Conservation (phyloP, 2,797 vertebrate species). For the Cephalopachus bancanus region DNA sequence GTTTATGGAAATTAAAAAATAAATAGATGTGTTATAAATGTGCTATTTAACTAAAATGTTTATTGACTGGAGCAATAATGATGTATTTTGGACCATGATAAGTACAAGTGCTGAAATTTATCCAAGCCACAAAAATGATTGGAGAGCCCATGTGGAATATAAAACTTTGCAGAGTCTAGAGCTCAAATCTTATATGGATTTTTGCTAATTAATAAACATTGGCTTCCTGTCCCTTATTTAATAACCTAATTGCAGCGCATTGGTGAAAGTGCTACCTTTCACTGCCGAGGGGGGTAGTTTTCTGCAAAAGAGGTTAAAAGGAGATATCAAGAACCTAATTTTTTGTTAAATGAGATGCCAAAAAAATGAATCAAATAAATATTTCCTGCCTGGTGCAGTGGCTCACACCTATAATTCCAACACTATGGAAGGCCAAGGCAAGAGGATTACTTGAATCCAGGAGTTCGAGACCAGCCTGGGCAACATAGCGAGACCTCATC, state of each 20-base stretch:
- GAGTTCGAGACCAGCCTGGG: no score
- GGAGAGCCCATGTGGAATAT: not conserved
- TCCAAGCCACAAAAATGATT: constrained; percentile 25
- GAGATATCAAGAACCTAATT: constrained; percentile 39
- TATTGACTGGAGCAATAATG: not conserved
- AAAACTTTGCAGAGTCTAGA: not conserved
- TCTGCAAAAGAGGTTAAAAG: constrained; percentile 2
- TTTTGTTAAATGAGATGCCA: constrained; percentile 40
- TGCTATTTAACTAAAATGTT: not conserved
- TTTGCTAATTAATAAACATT: constrained; percentile 59
- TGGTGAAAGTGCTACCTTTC: constrained; percentile 38
- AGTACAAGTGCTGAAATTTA: constrained; percentile 41
- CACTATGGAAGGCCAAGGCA: no score
- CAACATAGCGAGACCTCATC: no score
- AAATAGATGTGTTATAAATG: not conserved
- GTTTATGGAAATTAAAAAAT: not conserved
- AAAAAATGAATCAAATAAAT: constrained; percentile 71
- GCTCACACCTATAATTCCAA: no score
- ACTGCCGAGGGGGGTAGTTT: not conserved
- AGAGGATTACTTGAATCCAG: no score
- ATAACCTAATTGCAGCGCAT: constrained; percentile 42
- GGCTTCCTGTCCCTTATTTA: constrained; percentile 53
- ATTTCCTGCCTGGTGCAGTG: not conserved
- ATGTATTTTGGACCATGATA: not conserved
- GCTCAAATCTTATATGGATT: constrained; percentile 29